Percentiles rank a stretch among this genome's conserved stretches.
These are phyloP conservation scores for Aleiodes alternator DNA, from an alignment of 2,888 invertebrate species.

Conservation along the genomic window DNA sequence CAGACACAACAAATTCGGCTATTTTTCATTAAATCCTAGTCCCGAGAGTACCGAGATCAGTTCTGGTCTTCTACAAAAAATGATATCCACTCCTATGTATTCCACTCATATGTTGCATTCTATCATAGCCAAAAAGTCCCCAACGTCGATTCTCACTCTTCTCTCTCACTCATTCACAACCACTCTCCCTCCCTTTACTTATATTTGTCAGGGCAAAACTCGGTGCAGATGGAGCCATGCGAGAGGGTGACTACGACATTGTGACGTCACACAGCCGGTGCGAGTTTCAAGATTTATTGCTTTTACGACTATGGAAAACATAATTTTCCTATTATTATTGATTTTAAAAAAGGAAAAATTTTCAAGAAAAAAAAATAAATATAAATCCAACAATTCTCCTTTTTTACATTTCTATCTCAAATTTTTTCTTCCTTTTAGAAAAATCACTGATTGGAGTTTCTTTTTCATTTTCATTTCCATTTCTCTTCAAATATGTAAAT, in stretches of 20 bases:
- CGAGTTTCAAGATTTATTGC: conserved; percentile 21
- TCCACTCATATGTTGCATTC: conserved; percentile 51
- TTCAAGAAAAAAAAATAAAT: neutral
- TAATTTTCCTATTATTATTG: conserved; percentile 15
- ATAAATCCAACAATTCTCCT: neutral
- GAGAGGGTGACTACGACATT: conserved; percentile 21
- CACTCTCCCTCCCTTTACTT: conserved; percentile 36
- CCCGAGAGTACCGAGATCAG: conserved; percentile 59
- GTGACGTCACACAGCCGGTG: conserved; percentile 33
- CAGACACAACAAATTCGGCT: conserved; percentile 68
- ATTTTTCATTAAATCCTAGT: conserved; percentile 71
- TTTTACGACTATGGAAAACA: conserved; percentile 16
- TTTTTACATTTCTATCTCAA: neutral
- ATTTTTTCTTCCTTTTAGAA: too few species aligned
- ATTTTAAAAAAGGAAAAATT: neutral
- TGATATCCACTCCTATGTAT: conserved; percentile 65
- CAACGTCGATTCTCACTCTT: conserved; percentile 40
- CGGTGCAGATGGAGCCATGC: conserved; percentile 31
- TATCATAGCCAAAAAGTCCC: conserved; percentile 45
- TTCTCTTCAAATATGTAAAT: neutral
- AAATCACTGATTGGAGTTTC: too few species aligned
- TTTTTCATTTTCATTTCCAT: too few species aligned
- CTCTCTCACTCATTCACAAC: conserved; percentile 32
- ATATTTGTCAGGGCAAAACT: conserved; percentile 21
- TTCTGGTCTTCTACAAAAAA: conserved; percentile 44